A percentile compares a stretch with the other conserved stretches of the same genome.
Conservation (phyloP, 2,888 invertebrate genomes). For the Platypus cylindrus region DNA sequence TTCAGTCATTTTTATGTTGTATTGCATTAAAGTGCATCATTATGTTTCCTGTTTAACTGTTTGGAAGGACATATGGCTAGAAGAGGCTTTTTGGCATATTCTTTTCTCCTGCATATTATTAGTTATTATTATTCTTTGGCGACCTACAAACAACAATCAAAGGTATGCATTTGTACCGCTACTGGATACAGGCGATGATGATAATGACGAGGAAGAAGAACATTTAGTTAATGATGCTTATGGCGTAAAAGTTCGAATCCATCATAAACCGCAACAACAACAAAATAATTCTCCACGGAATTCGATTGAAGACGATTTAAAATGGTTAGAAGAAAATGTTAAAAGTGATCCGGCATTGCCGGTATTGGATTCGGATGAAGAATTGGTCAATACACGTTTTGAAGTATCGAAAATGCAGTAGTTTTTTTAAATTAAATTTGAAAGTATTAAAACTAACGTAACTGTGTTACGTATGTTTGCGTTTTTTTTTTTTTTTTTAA, state of each 20-base stretch:
- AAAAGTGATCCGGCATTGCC: conserved; percentile 57
- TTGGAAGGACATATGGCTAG: conserved; percentile 89
- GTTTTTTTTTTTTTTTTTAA: too few relatives aligned
- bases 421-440: too few relatives aligned
- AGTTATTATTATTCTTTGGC: conserved; percentile 90
- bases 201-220: conserved; percentile 62
- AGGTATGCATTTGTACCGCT: conserved; percentile 88
- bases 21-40: conserved; percentile 74
- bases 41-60: conserved; percentile 64
- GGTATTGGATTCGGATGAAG: conserved; percentile 67
- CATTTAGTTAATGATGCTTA: conserved; percentile 78
- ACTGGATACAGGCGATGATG: conserved; percentile 66
- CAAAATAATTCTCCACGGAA: conserved; percentile 30
- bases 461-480: too few relatives aligned
- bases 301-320: conserved; percentile 60
- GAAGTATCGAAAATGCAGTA: conserved; percentile 84
- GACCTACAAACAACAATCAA: conserved; percentile 92
- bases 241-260: conserved; percentile 61
- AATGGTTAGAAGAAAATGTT: conserved; percentile 93
- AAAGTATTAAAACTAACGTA: too few relatives aligned
- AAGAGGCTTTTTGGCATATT: conserved; percentile 92
- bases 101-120: conserved; percentile 77
- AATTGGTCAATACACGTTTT: conserved; percentile 72
- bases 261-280: conserved; percentile 26
- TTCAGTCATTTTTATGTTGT: conserved; percentile 86